Evolutionary conservation across 1,140 invertebrate species (phyloP), one percentile per base, ranked within the genome.

Genomic region (Babylonia areolata): DNA sequence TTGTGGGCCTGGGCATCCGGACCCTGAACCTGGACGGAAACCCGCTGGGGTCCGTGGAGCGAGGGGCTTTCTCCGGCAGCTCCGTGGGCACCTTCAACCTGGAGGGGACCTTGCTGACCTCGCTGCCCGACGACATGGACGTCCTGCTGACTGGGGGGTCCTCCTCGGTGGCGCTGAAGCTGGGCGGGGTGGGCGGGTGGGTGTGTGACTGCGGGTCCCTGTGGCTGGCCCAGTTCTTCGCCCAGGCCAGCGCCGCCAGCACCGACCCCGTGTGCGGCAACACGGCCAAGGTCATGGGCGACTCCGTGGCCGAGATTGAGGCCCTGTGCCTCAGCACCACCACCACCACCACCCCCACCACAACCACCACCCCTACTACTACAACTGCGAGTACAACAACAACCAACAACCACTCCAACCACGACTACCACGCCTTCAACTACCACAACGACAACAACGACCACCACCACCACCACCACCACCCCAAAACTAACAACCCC

Each of bases 141-240:
- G 51, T 31, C 5, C 85, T 88, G 83, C 71, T 91, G 17, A 83
- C 78, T 71, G 71, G 46, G 51, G 9, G 17, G 28, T 28, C 17
- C 6, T 85, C 85, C 37, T 71, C 85, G 31, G 84, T 71, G 15
- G 28, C 85, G 20, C 17, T 90, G 40, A 77, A 71, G n/a, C 75
- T 89, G 80, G 42, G 37, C 31, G 77, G 31, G 20, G 73, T 84
- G 42, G 81, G 40, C 64, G 81, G 84, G 37, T 90, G 90, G 89
- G 31, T 54, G 40, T 92, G 92, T 86, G 87, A 91, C 87, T 92
- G 92, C 86, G 81, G 81, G 54, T 79, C 89, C 15, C 69, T 90
- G 33, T 92, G 92, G 92, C 51, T 92, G 78, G 81, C 88, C 11
- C 58, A 83, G 0, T 90, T 88, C 78, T 58, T 92, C 0, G 82